Evolutionary conservation across 1,140 invertebrate genomes (phyloP).

Genomic region (Wasmannia auropunctata): DNA sequence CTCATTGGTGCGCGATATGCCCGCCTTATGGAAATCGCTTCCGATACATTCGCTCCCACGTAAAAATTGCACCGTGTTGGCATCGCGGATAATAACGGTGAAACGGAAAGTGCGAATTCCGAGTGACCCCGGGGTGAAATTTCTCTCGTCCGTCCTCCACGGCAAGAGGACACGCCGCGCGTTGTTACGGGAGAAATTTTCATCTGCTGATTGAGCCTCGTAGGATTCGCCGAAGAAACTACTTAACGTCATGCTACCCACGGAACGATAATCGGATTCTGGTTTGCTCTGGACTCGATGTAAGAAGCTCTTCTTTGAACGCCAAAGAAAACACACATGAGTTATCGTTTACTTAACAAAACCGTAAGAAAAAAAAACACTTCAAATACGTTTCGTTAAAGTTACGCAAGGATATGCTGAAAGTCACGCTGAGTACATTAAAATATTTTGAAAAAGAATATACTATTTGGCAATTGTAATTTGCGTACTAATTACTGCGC

Average conservation of each 20-base stretch:
- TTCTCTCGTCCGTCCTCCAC: constrained; percentile 56
- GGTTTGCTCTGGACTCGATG: neutral
- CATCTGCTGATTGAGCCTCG: neutral
- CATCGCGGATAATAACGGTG: constrained; percentile 46
- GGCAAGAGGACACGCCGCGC: neutral
- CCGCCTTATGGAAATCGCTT: constrained; percentile 8
- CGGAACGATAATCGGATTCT: neutral
- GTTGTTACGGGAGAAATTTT: constrained; percentile 55
- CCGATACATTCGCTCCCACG: neutral
- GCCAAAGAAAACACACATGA: neutral
- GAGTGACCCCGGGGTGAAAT: constrained; percentile 60
- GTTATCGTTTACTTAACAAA: neutral
- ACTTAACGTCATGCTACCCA: neutral
- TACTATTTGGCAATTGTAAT: no score
- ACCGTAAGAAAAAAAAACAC: neutral
- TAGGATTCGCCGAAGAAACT: neutral
- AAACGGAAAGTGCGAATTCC: constrained; percentile 69
- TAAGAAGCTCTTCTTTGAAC: no score
- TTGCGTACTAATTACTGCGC: no score
- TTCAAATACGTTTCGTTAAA: neutral
- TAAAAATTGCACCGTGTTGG: neutral
- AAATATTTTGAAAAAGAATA: no score
- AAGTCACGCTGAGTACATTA: neutral
- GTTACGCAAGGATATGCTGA: neutral
- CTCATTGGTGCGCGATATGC: constrained; percentile 3